A percentile compares a stretch with the other conserved stretches of the same genome.
Evolutionary conservation across 2,888 invertebrate genomes (phyloP).

Genomic region (Chydorus sphaericus): DNA sequence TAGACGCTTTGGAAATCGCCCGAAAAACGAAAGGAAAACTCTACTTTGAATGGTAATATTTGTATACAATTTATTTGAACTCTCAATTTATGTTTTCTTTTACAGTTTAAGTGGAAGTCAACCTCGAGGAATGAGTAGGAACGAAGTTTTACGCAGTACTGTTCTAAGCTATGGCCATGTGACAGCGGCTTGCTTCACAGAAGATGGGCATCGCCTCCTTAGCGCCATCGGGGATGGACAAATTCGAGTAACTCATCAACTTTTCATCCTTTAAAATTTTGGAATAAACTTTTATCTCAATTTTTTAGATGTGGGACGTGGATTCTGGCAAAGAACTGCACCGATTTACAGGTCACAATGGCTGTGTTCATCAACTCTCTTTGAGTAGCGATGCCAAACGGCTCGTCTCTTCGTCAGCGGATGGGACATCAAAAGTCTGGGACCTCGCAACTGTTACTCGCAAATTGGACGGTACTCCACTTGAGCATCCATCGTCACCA

Average conservation of each 20-base stretch:
- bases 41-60: slow-evolving; percentile 47
- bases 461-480: slow-evolving; percentile 17
- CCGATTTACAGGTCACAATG: slow-evolving; percentile 34
- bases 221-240: slow-evolving; percentile 35
- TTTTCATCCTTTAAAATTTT: not conserved
- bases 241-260: slow-evolving; percentile 29
- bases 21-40: slow-evolving; percentile 34
- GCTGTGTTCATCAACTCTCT: slow-evolving; percentile 36
- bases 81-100: not conserved
- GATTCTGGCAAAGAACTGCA: slow-evolving; percentile 30
- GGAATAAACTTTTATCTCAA: not conserved
- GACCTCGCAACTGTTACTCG: slow-evolving; percentile 29
- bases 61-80: slow-evolving; percentile 17
- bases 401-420: slow-evolving; percentile 42
- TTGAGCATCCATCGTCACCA: slow-evolving; percentile 1
- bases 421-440: slow-evolving; percentile 44
- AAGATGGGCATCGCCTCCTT: slow-evolving; percentile 32
- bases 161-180: slow-evolving; percentile 20
- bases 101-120: slow-evolving; percentile 5
- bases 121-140: slow-evolving; percentile 18
- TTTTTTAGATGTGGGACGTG: slow-evolving; percentile 42
- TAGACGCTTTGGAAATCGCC: slow-evolving; percentile 40
- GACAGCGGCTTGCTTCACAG: slow-evolving; percentile 40
- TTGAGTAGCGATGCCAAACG: slow-evolving; percentile 37
- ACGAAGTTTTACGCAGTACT: slow-evolving; percentile 20